Conservation (phyloP, 2,113 vertebrate species). For the Bagarius yarrelli region DNA sequence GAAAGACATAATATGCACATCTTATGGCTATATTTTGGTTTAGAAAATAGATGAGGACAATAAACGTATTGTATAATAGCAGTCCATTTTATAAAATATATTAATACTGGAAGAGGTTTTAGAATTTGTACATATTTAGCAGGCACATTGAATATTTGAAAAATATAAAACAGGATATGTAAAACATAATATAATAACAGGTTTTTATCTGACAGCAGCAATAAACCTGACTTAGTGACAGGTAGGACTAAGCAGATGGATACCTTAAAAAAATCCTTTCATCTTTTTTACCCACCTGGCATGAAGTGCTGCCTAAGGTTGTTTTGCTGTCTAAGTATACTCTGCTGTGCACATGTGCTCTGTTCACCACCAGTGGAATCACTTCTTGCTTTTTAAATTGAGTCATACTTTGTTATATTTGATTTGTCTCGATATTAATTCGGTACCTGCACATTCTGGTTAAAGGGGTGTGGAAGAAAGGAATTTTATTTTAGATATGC, state of each 20-base stretch:
- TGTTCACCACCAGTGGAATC: not conserved
- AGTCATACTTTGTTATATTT: too few relatives aligned
- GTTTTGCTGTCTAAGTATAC: slow-evolving; percentile 7
- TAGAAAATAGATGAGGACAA: not conserved
- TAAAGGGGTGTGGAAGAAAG: not conserved
- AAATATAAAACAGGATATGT: not conserved
- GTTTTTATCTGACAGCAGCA: slow-evolving; percentile 6
- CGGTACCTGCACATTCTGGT: not conserved
- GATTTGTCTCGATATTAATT: not conserved
- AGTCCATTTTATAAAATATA: not conserved
- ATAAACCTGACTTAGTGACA: not conserved
- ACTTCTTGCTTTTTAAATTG: not conserved
- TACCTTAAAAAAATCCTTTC: slow-evolving; percentile 34
- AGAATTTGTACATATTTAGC: not conserved
- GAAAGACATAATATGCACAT: not conserved
- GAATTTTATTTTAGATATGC: not conserved
- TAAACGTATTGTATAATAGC: not conserved
- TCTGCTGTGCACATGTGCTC: not conserved
- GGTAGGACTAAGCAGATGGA: slow-evolving; percentile 10
- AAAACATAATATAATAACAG: not conserved
- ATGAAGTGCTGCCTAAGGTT: not conserved
- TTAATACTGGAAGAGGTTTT: too few relatives aligned
- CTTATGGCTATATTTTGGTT: slow-evolving; percentile 27
- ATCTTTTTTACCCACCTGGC: slow-evolving; percentile 30
- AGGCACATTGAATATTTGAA: not conserved